Percentiles rank a stretch among this genome's conserved stretches.
Evolutionary conservation across 1,140 invertebrate species (phyloP).

Genomic region (Ips nitidus): DNA sequence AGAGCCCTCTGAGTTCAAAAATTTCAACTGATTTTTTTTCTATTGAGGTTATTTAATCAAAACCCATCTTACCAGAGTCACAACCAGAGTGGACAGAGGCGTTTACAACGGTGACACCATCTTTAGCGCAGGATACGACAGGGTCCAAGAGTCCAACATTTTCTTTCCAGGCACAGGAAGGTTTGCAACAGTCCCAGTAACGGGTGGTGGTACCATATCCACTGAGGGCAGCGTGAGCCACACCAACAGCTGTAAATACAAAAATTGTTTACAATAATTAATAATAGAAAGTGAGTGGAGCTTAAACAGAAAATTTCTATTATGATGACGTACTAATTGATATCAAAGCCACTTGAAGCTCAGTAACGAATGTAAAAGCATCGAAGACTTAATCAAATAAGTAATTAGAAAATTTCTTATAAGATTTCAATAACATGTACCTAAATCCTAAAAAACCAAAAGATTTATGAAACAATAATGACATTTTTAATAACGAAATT

Average conservation of each 20-base stretch:
- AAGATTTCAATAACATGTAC: no score
- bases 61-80: conserved; percentile 11
- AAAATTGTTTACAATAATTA: neutral
- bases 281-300: no score
- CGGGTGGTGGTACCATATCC: conserved; percentile 29
- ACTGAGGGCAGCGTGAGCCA: conserved; percentile 11
- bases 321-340: no score
- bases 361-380: no score
- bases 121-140: conserved; percentile 19
- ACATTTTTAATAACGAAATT: no score
- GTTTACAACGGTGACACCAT: conserved; percentile 27
- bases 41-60: neutral
- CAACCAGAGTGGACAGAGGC: conserved; percentile 28
- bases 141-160: conserved; percentile 14
- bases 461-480: no score
- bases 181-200: conserved; percentile 39
- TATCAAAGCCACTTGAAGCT: no score
- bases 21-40: neutral
- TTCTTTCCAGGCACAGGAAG: conserved; percentile 29
- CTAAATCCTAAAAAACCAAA: no score
- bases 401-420: no score
- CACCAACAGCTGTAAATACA: conserved; percentile 3
- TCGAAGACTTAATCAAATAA: no score
- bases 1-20: conserved; percentile 13
- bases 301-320: no score